Conservation (phyloP, 2,113 vertebrate species). For the Alouatta palliata region DNA sequence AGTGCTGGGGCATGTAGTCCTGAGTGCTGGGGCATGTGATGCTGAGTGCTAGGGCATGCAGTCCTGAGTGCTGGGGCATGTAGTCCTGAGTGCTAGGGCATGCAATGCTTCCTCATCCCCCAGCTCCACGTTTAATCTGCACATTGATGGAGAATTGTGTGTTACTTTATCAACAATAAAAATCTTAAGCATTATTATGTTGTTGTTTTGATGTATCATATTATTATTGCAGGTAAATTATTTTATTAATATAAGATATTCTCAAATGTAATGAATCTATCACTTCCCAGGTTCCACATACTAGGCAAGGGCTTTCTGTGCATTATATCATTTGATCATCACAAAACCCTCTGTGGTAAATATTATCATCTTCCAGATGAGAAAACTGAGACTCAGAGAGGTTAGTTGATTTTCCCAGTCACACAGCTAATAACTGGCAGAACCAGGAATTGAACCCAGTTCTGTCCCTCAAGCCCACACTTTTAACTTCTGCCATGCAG, state of each 20-base stretch:
- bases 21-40: no score
- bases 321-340: not conserved
- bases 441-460: not conserved
- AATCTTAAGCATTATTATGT: not conserved
- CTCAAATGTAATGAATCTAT: not conserved
- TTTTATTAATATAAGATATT: not conserved
- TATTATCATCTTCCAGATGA: not conserved
- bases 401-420: not conserved
- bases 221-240: not conserved
- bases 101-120: not conserved
- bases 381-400: not conserved
- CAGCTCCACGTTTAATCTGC: not conserved
- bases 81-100: not conserved
- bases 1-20: not conserved
- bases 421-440: not conserved
- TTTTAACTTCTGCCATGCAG: not conserved
- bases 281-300: not conserved
- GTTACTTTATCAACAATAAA: not conserved
- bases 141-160: not conserved
- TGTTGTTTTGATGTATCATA: not conserved
- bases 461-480: not conserved
- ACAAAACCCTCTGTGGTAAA: not conserved
- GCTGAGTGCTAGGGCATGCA: no score
- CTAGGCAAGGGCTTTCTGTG: not conserved
- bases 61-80: no score